phyloP scores from a whole-genome alignment of 2,113 vertebrate species.

The Suricata suricatta region DNA sequence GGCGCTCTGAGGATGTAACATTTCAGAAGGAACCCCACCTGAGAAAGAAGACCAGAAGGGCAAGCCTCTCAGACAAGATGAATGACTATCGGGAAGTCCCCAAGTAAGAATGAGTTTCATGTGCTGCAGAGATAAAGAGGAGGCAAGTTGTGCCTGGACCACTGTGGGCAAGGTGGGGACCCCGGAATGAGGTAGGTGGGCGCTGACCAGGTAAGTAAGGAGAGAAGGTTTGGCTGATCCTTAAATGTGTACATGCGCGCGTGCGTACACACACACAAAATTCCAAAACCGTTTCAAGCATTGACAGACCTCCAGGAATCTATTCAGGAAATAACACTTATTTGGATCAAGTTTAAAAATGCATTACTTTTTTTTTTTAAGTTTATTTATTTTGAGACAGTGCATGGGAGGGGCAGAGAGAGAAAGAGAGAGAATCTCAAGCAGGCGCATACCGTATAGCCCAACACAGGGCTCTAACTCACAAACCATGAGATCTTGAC shows the following conservation, averaged over 20 bases:
- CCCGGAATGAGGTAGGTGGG: not conserved
- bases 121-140: not conserved
- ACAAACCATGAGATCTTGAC: too few relatives aligned
- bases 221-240: not conserved
- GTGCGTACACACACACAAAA: not conserved
- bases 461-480: too few relatives aligned
- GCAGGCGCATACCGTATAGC: too few relatives aligned
- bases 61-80: not conserved
- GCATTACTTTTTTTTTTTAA: not conserved
- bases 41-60: not conserved
- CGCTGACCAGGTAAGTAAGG: not conserved
- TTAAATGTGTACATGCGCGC: not conserved
- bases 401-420: too few relatives aligned
- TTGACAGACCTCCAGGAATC: constrained; percentile 62
- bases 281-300: constrained; percentile 43
- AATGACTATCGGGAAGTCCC: not conserved
- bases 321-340: constrained; percentile 58
- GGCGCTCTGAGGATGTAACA: not conserved
- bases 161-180: not conserved
- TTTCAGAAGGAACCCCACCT: not conserved
- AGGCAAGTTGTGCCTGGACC: not conserved
- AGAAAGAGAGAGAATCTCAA: too few relatives aligned
- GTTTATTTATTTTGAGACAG: too few relatives aligned
- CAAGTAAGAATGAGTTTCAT: not conserved
- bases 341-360: constrained; percentile 64